A percentile compares a stretch with the other conserved stretches of the same genome.
These are phyloP conservation scores for Amblyopsis rosae DNA, from an alignment of 2,113 vertebrate species.

Conservation along the genomic window DNA sequence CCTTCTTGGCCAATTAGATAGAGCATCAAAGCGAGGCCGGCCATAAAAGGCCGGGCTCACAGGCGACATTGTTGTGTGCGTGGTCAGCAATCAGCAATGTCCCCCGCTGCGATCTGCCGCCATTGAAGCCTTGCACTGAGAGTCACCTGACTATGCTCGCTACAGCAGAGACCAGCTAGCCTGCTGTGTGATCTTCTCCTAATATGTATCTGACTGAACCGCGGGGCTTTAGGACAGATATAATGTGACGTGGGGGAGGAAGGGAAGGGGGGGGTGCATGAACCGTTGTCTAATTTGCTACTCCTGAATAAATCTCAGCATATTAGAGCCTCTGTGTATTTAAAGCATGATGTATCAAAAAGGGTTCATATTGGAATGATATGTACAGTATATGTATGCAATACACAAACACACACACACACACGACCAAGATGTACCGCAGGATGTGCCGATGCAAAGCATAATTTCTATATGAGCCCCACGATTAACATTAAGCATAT, in stretches of 20 bases:
- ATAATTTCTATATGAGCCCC: no score
- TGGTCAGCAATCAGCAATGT: conserved; percentile 73
- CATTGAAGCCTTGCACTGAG: conserved; percentile 51
- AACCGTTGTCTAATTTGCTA: conserved; percentile 35
- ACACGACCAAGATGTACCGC: no score
- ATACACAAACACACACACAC: no score
- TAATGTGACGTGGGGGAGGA: conserved; percentile 29
- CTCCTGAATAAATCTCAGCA: conserved; percentile 42
- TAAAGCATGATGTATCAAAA: conserved; percentile 33
- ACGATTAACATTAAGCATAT: no score
- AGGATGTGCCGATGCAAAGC: no score
- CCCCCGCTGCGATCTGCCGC: conserved; percentile 66
- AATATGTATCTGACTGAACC: conserved; percentile 45
- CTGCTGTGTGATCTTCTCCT: conserved; percentile 68
- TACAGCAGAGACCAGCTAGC: conserved; percentile 49
- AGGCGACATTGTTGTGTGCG: conserved; percentile 68
- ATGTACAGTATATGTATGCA: no score
- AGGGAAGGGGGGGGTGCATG: conserved; percentile 20
- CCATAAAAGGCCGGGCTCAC: conserved; percentile 67
- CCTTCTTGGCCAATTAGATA: conserved; percentile 76
- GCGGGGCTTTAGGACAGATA: conserved; percentile 48
- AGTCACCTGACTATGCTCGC: conserved; percentile 69
- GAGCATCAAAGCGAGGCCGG: conserved; percentile 66
- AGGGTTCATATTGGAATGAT: no score
- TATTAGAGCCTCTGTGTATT: conserved; percentile 36